Base-by-base conservation (phyloP, 2,888 invertebrate genomes). In the Diploptera punctata region DNA sequence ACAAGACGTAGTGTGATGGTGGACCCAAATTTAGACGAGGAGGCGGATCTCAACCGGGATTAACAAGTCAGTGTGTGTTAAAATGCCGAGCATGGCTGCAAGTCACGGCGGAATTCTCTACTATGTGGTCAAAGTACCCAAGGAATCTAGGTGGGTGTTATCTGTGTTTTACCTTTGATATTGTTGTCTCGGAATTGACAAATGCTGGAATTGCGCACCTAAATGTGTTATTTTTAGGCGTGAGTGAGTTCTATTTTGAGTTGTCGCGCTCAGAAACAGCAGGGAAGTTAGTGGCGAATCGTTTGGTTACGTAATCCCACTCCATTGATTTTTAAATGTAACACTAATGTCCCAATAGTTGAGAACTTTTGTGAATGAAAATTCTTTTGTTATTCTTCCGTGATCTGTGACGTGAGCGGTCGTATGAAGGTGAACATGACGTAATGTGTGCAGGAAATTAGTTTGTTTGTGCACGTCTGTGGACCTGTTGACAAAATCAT, bases 101-200 rank as follows among this genome's bases (percentile, higher is more conserved):
- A 84, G 85, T 75, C 90, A 90, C 83, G 90, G 90, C 78, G 90
- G 90, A 79, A 86, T 89, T 79, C 83, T 91, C 76, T 91, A 90
- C 83, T 91, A 91, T 82, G 89, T 90, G 78, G 88, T 90, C 78
- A 87, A 87, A 81, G 88, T 89, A 77, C 90, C 90, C 21, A 86
- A 84, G 80, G 86, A 86, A 13, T 31, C 38, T 16, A 70, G 70
- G 70, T 70, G 49, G 49, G 62, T 29, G 10, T n/a, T n/a, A n/a
- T n/a, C n/a, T n/a, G n/a, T n/a, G n/a, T n/a, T n/a, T n/a, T n/a
- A n/a, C n/a, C n/a, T n/a, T n/a, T n/a, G n/a, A n/a, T n/a, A n/a
- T n/a, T n/a, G n/a, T n/a, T n/a, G n/a, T n/a, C n/a, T n/a, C n/a
- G n/a, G n/a, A n/a, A n/a, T n/a, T n/a, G n/a, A n/a, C n/a, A n/a